Percentiles rank a stretch among this genome's conserved stretches.
Evolutionary conservation across 2,888 invertebrate species (phyloP).

Genomic region (Amaurobius ferox): DNA sequence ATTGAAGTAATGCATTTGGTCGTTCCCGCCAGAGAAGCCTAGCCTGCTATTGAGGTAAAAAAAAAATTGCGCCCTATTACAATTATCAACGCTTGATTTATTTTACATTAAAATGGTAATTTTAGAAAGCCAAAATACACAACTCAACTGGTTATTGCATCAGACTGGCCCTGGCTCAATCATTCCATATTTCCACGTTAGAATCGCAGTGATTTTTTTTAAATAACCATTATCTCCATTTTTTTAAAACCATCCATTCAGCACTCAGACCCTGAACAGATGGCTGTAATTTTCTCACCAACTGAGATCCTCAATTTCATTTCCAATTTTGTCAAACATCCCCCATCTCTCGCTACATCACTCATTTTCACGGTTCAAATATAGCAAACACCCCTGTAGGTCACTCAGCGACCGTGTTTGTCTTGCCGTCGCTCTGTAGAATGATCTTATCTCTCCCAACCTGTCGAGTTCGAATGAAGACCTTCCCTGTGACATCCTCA

Average conservation of each 20-base stretch:
- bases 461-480: constrained; percentile 20
- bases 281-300: neutral
- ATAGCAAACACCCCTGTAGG: neutral
- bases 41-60: too few relatives aligned
- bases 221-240: neutral
- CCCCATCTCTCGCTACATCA: neutral
- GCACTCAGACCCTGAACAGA: neutral
- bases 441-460: neutral
- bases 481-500: neutral
- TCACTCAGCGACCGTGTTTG: neutral
- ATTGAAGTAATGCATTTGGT: too few relatives aligned
- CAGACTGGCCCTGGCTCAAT: too few relatives aligned
- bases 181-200: too few relatives aligned
- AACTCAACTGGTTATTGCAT: too few relatives aligned
- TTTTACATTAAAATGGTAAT: too few relatives aligned
- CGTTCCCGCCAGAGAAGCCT: too few relatives aligned
- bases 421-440: neutral
- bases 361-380: neutral
- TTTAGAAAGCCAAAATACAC: too few relatives aligned
- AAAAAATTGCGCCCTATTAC: too few relatives aligned
- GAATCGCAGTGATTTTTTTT: too few relatives aligned
- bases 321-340: neutral
- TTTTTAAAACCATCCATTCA: neutral
- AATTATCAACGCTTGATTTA: too few relatives aligned
- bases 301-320: neutral